Evolutionary conservation across 2,797 vertebrate genomes (phyloP), one percentile per base, ranked within the genome.

Genomic region (Enteromius radiatus): DNA sequence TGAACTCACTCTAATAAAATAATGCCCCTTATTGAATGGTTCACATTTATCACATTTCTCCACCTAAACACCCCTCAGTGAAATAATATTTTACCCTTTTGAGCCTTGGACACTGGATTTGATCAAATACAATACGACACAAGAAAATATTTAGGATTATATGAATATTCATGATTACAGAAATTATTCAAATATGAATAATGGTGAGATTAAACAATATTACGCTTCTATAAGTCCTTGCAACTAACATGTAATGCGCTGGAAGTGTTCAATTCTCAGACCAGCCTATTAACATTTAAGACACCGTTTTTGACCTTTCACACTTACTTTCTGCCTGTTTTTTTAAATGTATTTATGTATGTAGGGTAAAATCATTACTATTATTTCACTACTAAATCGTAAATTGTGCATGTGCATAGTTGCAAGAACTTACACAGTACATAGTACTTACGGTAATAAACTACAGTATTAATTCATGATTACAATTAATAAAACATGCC

Each of bases 11-110:
- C 83, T 31, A 63, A 83, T 92, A 90, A 89, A 89, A 89, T 93
- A 95, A 92, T 94, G 94, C 95, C 91, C 93, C 88, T 88, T 87
- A 59, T 91, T 86, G 81, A 91, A 84, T 49, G 83, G 86, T 93
- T 95, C 93, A 93, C 92, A 94, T 95, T 95, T 93, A 89, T 89
- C 89, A 64, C 86, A 91, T 89, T 86, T 91, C 92, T 92, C 90
- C 83, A 89, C 69, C 85, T 84, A 87, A 92, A 91, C 88, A 91
- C 89, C 91, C 92, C 89, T 91, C 88, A 91, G 86, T 80, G 82
- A 89, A 84, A 91, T 85, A 81, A 78, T 82, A 52, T 70, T 88
- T 86, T 88, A 80, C 86, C 84, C 88, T 41, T 65, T 78, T 45
- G 52, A 63, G n/a, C 73, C 68, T 70, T 45, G 21, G 54, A 68